Evolutionary conservation across 2,113 vertebrate genomes (phyloP).

Genomic region (Ptilonorhynchus violaceus): DNA sequence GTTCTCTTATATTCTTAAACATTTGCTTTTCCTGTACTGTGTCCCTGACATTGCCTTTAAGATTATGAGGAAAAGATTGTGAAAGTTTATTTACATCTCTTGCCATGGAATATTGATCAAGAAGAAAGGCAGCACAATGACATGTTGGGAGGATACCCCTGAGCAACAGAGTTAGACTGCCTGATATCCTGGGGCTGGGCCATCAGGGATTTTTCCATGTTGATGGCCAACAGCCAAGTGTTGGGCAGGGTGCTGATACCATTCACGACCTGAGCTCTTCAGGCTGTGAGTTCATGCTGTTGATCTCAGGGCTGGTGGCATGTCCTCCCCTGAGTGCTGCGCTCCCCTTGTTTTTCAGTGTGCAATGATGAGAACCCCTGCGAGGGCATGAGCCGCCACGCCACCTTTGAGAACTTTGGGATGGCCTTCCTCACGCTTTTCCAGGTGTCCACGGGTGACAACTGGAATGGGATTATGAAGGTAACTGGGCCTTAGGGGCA

Average conservation of each 20-base stretch:
- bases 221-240: background rate
- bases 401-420: conserved; percentile 98
- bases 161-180: background rate
- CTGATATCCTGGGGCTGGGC: background rate
- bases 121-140: background rate
- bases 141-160: background rate
- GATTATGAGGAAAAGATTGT: background rate
- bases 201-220: background rate
- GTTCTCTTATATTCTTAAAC: background rate
- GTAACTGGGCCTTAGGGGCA: conserved; percentile 58
- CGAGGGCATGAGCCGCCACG: conserved; percentile 97
- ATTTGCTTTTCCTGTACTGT: background rate
- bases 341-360: conserved; percentile 69
- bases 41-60: background rate
- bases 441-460: conserved; percentile 97
- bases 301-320: background rate
- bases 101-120: background rate
- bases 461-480: conserved; percentile 99
- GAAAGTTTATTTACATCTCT: background rate
- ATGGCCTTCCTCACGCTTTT: conserved; percentile 99
- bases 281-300: background rate
- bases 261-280: background rate
- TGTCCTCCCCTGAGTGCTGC: background rate
- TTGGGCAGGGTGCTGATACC: background rate
- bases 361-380: conserved; percentile 95